phyloP scores from a whole-genome alignment of 2,113 vertebrate genomes.

The Tinamus guttatus region DNA sequence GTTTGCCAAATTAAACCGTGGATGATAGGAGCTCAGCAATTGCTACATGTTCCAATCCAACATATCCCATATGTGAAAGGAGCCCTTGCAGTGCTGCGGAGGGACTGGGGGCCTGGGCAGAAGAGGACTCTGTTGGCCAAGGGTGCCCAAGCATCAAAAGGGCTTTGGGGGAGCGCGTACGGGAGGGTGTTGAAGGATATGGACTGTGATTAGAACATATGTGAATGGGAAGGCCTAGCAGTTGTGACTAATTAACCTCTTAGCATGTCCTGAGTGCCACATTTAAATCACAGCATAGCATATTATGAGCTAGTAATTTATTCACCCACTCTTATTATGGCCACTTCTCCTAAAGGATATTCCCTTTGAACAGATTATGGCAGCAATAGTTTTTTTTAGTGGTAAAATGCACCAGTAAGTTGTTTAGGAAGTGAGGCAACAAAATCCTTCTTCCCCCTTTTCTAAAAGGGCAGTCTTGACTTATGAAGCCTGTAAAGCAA shows the following conservation, averaged over 20 bases:
- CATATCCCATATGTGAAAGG: background rate
- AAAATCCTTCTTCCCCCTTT: background rate
- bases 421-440: background rate
- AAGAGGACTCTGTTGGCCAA: background rate
- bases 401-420: background rate
- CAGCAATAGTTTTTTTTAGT: background rate
- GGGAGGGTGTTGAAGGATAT: background rate
- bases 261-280: background rate
- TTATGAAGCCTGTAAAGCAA: background rate
- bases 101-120: background rate
- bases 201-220: background rate
- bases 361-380: background rate
- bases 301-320: background rate
- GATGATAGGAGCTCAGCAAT: background rate
- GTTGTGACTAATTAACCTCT: background rate
- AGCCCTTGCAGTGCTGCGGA: background rate
- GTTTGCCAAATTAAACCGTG: background rate
- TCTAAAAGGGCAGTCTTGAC: no score
- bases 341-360: background rate
- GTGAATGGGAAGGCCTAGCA: background rate
- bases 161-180: rapidly evolving
- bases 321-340: background rate
- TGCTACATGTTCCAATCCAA: background rate
- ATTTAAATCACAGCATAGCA: background rate
- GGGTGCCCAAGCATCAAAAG: background rate